Percentiles rank a stretch among this genome's conserved stretches.
These are phyloP conservation scores for Cricetomys ansorgei DNA, from an alignment of 2,113 vertebrate species.

Conservation along the genomic window DNA sequence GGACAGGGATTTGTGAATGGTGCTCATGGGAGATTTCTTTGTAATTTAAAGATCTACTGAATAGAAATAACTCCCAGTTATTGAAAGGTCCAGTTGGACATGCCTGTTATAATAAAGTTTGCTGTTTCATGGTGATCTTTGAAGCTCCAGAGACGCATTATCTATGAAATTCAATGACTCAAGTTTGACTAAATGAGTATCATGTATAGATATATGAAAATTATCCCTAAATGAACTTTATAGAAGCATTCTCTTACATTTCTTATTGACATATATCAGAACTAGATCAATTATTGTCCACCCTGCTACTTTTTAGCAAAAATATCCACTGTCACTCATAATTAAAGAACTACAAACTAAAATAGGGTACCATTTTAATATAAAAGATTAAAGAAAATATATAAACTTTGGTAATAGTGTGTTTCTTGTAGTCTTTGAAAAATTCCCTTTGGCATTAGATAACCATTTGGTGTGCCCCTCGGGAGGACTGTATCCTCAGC, in stretches of 20 bases:
- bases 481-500: neutral
- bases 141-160: neutral
- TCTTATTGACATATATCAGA: conserved; percentile 13
- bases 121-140: neutral
- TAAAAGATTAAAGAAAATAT: neutral
- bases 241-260: conserved; percentile 35
- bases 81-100: neutral
- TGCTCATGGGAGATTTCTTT: too few relatives aligned
- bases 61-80: neutral
- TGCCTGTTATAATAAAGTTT: conserved; percentile 25
- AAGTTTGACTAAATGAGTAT: conserved; percentile 20
- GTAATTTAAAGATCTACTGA: conserved; percentile 29
- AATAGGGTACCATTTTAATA: neutral
- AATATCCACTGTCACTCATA: neutral
- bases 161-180: neutral
- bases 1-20: too few relatives aligned
- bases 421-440: neutral
- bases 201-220: conserved; percentile 39
- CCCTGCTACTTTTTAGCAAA: neutral
- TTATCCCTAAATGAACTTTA: conserved; percentile 23
- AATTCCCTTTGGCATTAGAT: neutral
- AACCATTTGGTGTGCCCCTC: neutral
- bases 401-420: neutral
- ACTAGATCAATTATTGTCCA: conserved; percentile 3
- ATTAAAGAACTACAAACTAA: neutral